These are phyloP conservation scores for Stenodema calcarata DNA, from an alignment of 2,888 invertebrate genomes.

Conservation along the genomic window DNA sequence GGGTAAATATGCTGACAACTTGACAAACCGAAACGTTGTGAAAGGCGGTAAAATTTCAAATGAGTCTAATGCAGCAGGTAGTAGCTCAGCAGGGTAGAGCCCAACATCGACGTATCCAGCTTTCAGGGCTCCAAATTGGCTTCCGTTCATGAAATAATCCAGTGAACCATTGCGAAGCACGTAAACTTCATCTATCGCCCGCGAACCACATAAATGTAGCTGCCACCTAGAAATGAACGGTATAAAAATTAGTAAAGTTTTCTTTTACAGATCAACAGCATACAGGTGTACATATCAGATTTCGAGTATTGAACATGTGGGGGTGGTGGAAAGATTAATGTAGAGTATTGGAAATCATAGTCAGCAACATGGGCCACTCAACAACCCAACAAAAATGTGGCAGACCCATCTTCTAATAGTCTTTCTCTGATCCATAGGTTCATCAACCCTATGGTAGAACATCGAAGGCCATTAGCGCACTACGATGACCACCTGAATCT, in stretches of 20 bases:
- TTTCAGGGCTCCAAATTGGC: neutral
- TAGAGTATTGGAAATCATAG: too few relatives aligned
- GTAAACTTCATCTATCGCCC: neutral
- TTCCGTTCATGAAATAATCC: constrained; percentile 10
- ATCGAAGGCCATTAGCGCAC: too few relatives aligned
- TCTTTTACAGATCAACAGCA: too few relatives aligned
- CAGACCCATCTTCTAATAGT: too few relatives aligned
- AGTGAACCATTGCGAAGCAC: neutral
- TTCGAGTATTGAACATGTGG: too few relatives aligned
- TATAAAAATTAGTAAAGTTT: neutral
- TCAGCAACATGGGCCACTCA: neutral
- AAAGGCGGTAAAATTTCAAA: constrained; percentile 8
- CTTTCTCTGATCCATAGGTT: too few relatives aligned
- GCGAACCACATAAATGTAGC: neutral
- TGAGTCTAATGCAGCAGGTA: constrained; percentile 1
- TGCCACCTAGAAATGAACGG: constrained; percentile 13
- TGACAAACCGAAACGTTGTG: neutral
- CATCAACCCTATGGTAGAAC: too few relatives aligned
- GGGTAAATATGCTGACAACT: neutral
- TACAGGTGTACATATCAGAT: too few relatives aligned
- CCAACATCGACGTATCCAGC: constrained; percentile 3
- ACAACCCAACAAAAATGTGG: too few relatives aligned
- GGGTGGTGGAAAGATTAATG: too few relatives aligned
- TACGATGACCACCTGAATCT: too few relatives aligned
- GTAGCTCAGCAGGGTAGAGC: constrained; percentile 5